Evolutionary conservation across 2,797 vertebrate genomes (phyloP), one percentile per base, ranked within the genome.

Genomic region (Streptopelia turtur): DNA sequence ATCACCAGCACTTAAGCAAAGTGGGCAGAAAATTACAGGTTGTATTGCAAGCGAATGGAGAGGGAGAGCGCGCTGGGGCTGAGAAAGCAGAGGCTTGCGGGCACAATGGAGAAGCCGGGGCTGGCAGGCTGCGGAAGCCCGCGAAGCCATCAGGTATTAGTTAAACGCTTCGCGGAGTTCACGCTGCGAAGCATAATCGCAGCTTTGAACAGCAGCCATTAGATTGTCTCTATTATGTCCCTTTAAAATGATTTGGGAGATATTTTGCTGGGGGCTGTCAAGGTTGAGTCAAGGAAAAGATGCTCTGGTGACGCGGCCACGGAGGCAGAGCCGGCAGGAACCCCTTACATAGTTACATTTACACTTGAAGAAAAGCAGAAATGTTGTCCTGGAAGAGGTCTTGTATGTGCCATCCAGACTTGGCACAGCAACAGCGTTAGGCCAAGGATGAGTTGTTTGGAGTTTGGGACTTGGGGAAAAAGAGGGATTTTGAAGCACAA

Each of bases 11-110:
- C 95, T 97, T 97, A 96, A 95, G 91, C 91, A 91, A 97, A 97
- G 95, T 96, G 93, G 89, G 89, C 90, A 97, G 96, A 95, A 97
- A 98, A 98, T 97, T 97, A 85, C 87, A 94, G 96, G 96, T 96
- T 98, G 93, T 95, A 83, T 97, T 82, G 93, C 94, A 96, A 95
- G 95, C 78, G 95, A 94, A 94, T 93, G 82, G 94, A 95, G 95
- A 91, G 85, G 84, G 84, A 94, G 90, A 94, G 91, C 93, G 76
- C 39, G 47, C 88, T 81, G 90, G 81, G 92, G 94, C 95, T 72
- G 92, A 90, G 90, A 87, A 89, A 89, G 52, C 82, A 84, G 87
- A 88, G 94, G 68, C 71, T 96, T 94, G 90, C 20, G 56, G 88
- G 85, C 72, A 80, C 89, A 96, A 96, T 49, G 65, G 90, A 81